Evolutionary conservation across 2,888 invertebrate species (phyloP).

Genomic region (Drosophila bunnanda): DNA sequence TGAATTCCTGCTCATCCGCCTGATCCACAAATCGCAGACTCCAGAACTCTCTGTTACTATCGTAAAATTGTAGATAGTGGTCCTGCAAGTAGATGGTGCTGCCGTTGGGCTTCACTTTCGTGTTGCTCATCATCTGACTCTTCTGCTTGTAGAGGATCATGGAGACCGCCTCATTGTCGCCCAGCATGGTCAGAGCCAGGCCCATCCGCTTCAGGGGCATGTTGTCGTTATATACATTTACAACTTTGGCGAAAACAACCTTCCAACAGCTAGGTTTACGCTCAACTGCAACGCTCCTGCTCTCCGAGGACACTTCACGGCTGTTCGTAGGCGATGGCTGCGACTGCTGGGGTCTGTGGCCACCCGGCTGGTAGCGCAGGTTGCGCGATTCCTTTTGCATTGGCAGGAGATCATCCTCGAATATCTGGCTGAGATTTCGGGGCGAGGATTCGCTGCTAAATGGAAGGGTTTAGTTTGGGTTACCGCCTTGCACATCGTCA

Average conservation of each 20-base stretch:
- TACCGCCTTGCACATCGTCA: not conserved
- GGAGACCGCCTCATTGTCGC: conserved; percentile 47
- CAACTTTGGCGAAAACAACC: conserved; percentile 48
- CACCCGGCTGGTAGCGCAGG: not conserved
- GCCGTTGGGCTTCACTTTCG: conserved; percentile 41
- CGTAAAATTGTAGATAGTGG: conserved; percentile 84
- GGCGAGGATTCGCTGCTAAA: not conserved
- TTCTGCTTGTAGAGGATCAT: conserved; percentile 74
- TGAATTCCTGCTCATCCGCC: conserved; percentile 56
- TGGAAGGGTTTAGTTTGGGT: not conserved
- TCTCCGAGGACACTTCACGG: not conserved
- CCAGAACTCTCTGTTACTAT: conserved; percentile 86
- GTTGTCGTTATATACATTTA: conserved; percentile 33
- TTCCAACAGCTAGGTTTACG: not conserved
- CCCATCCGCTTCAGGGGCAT: conserved; percentile 84
- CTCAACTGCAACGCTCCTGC: not conserved
- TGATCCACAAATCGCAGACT: conserved; percentile 85
- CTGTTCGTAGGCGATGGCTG: not conserved
- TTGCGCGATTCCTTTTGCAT: not conserved
- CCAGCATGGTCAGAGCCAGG: conserved; percentile 84
- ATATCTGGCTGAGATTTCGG: not conserved
- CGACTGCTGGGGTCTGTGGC: too few relatives aligned
- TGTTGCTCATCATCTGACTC: conserved; percentile 55
- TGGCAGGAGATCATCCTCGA: not conserved
- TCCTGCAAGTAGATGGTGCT: conserved; percentile 57